Base-by-base conservation (phyloP, 2,888 invertebrate genomes). In the Carcina quercana region DNA sequence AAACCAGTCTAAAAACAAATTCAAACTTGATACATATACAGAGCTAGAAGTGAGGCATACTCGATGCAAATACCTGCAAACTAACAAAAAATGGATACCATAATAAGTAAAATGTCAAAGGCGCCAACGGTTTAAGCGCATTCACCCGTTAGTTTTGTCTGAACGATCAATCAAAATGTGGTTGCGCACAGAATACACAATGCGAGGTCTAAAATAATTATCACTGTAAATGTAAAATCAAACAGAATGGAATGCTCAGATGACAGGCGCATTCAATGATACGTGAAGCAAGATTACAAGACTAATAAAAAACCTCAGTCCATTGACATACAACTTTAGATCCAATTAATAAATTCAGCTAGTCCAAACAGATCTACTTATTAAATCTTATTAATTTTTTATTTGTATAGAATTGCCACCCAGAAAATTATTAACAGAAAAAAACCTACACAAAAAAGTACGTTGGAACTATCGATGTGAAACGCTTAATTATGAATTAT, bases 401-500 rank as follows among this genome's bases (percentile, higher is more conserved):
- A 8, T 19, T 19, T 19, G 19, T n/a, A 19, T 13, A 20, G 32
- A 21, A 35, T 41, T 45, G 35, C 64, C 61, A 61, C 63, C 56
- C 63, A 57, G 45, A 28, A 46, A 50, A 37, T n/a, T n/a, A n/a
- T n/a, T n/a, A n/a, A n/a, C n/a, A n/a, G n/a, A n/a, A n/a, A n/a
- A 42, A 30, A 43, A 37, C 26, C 42, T 37, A 42, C 43, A 29
- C 43, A 55, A 49, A 40, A 35, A 43, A 30, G 35, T 22, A 47
- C 58, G 54, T 52, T 48, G 34, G 46, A 37, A 44, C 50, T 47
- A 61, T 64, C 59, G 65, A 70, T 73, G 64, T 62, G 53, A 60
- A 43, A 54, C 51, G 51, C 53, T 58, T 66, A 71, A 72, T 75
- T 74, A 72, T 74, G 73, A 75, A 69, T 64, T 69, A 70, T 72